Evolutionary conservation across 1,140 invertebrate genomes (phyloP).

Genomic region (Brachionus plicatilis): DNA sequence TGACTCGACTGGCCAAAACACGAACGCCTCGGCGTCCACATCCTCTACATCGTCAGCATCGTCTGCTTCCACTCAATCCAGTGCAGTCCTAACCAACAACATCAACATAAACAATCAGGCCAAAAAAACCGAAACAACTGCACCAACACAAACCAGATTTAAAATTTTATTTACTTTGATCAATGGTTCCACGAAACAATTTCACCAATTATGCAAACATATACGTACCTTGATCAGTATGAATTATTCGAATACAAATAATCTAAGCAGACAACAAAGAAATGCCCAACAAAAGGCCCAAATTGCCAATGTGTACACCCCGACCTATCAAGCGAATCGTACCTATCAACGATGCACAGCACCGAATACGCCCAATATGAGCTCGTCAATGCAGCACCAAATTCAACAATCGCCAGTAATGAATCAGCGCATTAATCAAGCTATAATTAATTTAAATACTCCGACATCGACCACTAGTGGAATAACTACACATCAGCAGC

Average conservation of each 20-base stretch:
- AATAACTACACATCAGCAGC: not conserved
- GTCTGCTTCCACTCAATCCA: conserved; percentile 7
- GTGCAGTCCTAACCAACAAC: conserved; percentile 1
- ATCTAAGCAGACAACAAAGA: not conserved
- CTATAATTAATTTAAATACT: conserved; percentile 7
- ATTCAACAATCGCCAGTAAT: not conserved
- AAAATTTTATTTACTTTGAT: conserved; percentile 37
- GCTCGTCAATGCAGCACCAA: not conserved
- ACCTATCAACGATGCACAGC: not conserved
- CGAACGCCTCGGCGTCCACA: not conserved
- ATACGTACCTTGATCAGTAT: conserved; percentile 30
- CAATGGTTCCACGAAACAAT: conserved; percentile 35
- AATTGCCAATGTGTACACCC: not conserved
- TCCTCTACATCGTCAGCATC: not conserved
- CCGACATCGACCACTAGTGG: conserved; percentile 20
- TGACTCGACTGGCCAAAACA: conserved; percentile 45
- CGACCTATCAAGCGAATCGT: not conserved
- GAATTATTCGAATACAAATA: conserved; percentile 26
- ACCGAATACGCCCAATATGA: not conserved
- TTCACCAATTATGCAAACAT: conserved; percentile 39
- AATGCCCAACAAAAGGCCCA: not conserved
- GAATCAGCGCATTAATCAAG: conserved; percentile 24
- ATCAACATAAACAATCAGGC: conserved; percentile 33
- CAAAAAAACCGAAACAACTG: not conserved
- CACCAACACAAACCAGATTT: not conserved